phyloP scores from a whole-genome alignment of 2,797 vertebrate genomes.

The Myotis daubentonii region DNA sequence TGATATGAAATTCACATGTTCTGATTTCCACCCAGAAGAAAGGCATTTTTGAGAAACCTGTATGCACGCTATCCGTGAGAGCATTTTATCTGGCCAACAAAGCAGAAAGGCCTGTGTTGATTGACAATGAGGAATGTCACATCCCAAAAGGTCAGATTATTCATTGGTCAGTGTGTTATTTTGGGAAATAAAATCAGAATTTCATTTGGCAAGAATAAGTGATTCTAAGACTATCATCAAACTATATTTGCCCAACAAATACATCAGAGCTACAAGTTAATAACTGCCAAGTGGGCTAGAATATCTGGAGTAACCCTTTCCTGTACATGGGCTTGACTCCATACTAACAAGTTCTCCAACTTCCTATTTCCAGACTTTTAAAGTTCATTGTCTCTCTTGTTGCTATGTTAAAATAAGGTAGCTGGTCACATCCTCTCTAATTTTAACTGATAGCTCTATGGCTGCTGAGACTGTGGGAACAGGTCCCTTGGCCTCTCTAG shows the following conservation, averaged over 20 bases:
- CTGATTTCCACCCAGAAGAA: constrained; percentile 39
- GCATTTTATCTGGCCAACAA: neutral
- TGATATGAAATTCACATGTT: constrained; percentile 31
- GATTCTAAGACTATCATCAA: neutral
- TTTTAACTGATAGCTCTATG: neutral
- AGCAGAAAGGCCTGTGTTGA: neutral
- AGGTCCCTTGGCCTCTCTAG: neutral
- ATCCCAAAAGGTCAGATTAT: neutral
- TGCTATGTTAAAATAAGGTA: neutral
- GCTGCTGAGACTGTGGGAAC: neutral
- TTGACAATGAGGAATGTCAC: neutral
- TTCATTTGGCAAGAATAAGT: neutral
- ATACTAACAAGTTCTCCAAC: neutral
- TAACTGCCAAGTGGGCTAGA: neutral
- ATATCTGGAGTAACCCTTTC: neutral
- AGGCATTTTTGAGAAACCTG: constrained; percentile 49
- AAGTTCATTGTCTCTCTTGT: neutral
- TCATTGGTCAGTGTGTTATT: neutral
- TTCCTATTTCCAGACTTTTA: neutral
- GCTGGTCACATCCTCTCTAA: neutral
- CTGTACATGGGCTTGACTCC: neutral
- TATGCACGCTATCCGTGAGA: neutral
- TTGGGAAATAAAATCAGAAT: constrained; percentile 46
- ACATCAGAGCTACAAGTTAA: neutral
- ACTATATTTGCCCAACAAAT: neutral